A percentile compares a stretch with the other conserved stretches of the same genome.
These are phyloP conservation scores for Porites divaricata DNA, from an alignment of 92 coral and sea anemone genomes.

Conservation along the genomic window DNA sequence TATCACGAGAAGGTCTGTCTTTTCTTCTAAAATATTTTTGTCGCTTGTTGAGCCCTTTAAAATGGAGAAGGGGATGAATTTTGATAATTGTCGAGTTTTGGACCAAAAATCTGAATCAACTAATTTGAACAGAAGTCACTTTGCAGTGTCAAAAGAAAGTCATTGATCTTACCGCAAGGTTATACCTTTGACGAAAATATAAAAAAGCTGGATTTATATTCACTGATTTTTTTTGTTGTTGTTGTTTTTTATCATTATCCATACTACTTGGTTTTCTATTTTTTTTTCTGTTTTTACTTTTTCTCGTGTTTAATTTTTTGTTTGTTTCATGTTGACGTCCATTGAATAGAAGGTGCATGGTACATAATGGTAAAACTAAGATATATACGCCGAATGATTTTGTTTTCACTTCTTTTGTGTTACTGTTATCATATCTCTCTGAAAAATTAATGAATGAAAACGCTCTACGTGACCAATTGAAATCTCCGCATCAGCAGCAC, in stretches of 20 bases:
- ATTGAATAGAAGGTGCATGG: too few relatives aligned
- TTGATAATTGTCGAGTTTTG: not conserved
- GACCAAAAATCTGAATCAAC: not conserved
- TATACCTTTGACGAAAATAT: not conserved
- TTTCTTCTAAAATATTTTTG: too few relatives aligned
- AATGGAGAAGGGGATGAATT: too few relatives aligned
- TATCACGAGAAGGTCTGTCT: too few relatives aligned
- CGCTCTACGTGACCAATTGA: constrained; percentile 1
- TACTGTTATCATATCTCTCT: not conserved
- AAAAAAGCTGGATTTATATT: not conserved
- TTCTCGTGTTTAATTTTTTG: not conserved
- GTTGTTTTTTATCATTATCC: too few relatives aligned
- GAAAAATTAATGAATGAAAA: constrained; percentile 18
- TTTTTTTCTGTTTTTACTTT: too few relatives aligned
- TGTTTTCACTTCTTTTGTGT: not conserved
- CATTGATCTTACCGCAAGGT: not conserved
- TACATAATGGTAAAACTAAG: not conserved
- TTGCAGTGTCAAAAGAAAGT: not conserved
- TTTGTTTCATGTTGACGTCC: not conserved
- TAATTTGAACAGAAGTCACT: not conserved
- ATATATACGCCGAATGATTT: not conserved
- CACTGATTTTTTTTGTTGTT: too few relatives aligned
- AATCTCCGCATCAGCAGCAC: not conserved
- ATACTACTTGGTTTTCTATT: too few relatives aligned
- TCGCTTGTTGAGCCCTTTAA: too few relatives aligned